These are phyloP conservation scores for Anthopleura sola DNA, from an alignment of 64 coral and sea anemone genomes.

Conservation along the genomic window DNA sequence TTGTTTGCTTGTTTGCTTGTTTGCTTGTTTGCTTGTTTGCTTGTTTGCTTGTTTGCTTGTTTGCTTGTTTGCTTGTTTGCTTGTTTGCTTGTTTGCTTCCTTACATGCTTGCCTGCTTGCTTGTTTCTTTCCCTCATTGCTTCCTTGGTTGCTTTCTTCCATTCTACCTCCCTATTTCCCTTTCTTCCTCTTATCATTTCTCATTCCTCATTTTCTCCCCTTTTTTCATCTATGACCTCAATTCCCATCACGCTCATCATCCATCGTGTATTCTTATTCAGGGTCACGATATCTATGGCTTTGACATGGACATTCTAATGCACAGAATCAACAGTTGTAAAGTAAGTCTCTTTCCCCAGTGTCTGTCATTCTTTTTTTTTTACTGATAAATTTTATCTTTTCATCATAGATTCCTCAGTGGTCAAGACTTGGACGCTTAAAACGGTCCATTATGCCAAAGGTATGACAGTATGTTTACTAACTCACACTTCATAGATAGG, in stretches of 20 bases:
- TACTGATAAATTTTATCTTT: neutral
- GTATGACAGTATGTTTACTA: too few species aligned
- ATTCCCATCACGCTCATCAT: neutral
- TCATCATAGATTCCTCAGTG: constrained; percentile 82
- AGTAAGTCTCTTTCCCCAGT: constrained; percentile 9
- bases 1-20: too few species aligned
- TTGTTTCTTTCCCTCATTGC: neutral
- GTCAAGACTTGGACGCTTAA: constrained; percentile 90
- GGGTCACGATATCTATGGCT: constrained; percentile 77
- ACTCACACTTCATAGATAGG: too few species aligned
- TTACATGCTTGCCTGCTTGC: too few species aligned
- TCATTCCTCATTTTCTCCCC: neutral
- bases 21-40: neutral
- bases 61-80: neutral
- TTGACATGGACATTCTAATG: constrained; percentile 90
- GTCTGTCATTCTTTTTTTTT: too few species aligned
- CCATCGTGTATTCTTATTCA: neutral
- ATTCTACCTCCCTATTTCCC: too few species aligned
- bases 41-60: neutral
- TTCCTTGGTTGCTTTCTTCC: too few species aligned
- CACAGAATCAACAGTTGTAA: constrained; percentile 96
- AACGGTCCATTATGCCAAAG: constrained; percentile 91
- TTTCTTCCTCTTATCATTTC: too few species aligned
- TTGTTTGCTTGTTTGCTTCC: neutral
- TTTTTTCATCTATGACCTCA: neutral